Conservation (phyloP, 2,113 vertebrate species). For the Agelaius phoeniceus region DNA sequence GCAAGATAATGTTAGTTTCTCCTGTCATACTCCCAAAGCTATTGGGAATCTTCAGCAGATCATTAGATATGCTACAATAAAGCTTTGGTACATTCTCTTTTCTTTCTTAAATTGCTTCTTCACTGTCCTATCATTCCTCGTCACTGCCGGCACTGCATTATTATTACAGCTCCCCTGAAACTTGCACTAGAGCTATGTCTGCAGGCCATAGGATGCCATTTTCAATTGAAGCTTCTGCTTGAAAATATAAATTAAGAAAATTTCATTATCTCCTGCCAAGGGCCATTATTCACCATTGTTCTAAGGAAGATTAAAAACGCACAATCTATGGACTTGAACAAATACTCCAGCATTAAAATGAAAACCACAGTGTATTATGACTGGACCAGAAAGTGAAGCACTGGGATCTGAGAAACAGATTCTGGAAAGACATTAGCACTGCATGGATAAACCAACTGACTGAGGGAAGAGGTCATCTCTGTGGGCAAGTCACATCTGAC, state of each 20-base stretch:
- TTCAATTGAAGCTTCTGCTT: conserved; percentile 79
- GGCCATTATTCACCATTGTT: conserved; percentile 82
- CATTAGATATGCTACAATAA: conserved; percentile 90
- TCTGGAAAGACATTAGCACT: background rate
- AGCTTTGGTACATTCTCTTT: conserved; percentile 77
- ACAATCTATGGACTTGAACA: conserved; percentile 75
- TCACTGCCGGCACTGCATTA: conserved; percentile 72
- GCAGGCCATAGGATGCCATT: conserved; percentile 77
- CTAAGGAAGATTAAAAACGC: conserved; percentile 81
- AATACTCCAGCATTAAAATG: conserved; percentile 72
- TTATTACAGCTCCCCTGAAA: conserved; percentile 79
- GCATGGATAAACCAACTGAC: background rate
- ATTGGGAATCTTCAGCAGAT: conserved; percentile 85
- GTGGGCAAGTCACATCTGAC: background rate
- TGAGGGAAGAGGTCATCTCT: background rate
- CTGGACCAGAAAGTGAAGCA: conserved; percentile 54
- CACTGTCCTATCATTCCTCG: conserved; percentile 77
- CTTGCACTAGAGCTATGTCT: conserved; percentile 72
- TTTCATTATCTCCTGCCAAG: conserved; percentile 84
- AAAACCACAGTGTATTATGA: conserved; percentile 64
- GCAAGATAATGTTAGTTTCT: conserved; percentile 90
- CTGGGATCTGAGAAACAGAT: conserved; percentile 16
- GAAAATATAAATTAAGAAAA: conserved; percentile 89
- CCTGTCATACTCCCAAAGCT: conserved; percentile 84
- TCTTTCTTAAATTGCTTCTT: conserved; percentile 85